Evolutionary conservation across 2,797 vertebrate genomes (phyloP).

Genomic region (Sebastes hubbsi): DNA sequence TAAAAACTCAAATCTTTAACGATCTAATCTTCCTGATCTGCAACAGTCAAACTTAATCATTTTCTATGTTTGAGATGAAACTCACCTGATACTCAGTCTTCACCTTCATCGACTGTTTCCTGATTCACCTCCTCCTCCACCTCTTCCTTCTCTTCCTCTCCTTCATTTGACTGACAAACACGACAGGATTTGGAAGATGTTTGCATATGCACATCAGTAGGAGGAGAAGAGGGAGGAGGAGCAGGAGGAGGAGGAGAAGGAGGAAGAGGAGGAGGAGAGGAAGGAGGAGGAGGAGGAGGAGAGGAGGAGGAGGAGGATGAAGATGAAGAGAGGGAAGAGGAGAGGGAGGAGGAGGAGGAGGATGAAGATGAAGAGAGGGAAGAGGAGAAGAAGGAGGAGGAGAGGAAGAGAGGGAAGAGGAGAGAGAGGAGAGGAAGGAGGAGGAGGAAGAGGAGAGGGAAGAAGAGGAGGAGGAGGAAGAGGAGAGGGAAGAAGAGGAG

Average conservation of each 20-base stretch:
- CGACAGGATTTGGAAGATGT: constrained; percentile 3
- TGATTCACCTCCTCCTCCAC: not conserved
- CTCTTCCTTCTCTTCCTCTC: not conserved
- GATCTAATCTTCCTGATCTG: not conserved
- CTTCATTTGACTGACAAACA: constrained; percentile 46
- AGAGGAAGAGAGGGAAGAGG: no score
- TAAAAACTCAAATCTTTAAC: no score
- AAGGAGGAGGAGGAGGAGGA: not conserved
- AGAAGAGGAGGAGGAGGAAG: accelerated
- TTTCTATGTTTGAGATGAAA: not conserved
- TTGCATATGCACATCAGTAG: constrained; percentile 20
- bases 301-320: not conserved
- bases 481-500: not conserved
- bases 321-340: not conserved
- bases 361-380: no score
- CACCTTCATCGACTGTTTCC: not conserved
- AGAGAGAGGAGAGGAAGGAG: accelerated
- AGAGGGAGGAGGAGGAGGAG: accelerated
- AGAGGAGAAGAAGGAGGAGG: no score
- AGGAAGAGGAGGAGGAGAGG: no score
- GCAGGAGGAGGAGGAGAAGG: no score
- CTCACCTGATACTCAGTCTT: not conserved
- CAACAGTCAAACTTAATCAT: not conserved
- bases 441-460: no score
- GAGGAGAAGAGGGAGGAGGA: no score